Conservation (phyloP, 64 coral and sea anemone species). For the Cladopsammia gracilis region DNA sequence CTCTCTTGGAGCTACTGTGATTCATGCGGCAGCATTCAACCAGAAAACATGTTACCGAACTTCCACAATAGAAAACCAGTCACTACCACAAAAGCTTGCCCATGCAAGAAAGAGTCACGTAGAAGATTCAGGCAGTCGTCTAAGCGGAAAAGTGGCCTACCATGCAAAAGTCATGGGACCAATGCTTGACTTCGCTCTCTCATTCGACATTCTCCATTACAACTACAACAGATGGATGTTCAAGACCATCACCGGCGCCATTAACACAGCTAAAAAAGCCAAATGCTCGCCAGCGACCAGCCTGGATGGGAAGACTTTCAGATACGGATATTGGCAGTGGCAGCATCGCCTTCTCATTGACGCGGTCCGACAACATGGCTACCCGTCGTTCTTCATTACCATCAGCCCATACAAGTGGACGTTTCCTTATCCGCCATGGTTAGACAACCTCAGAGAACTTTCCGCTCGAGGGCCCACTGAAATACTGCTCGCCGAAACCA, state of each 20-base stretch:
- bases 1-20: no score
- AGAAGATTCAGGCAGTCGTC: not conserved
- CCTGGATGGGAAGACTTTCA: conserved; percentile 58
- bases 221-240: conserved; percentile 70
- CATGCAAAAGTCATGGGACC: not conserved
- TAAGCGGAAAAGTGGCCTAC: conserved; percentile 37
- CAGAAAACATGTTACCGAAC: no score
- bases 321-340: conserved; percentile 44
- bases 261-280: not conserved
- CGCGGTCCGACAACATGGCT: conserved; percentile 46
- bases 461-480: not conserved
- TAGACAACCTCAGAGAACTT: not conserved
- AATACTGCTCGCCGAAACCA: not conserved
- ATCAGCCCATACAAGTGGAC: conserved; percentile 63
- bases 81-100: no score
- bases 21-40: no score
- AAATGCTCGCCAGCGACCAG: conserved; percentile 12
- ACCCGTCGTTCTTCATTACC: conserved; percentile 33
- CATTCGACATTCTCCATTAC: conserved; percentile 58
- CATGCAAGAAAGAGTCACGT: not conserved
- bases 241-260: conserved; percentile 41
- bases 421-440: conserved; percentile 32
- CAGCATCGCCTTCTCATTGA: conserved; percentile 59
- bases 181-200: conserved; percentile 38
- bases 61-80: no score